Base-by-base conservation (phyloP, 2,797 vertebrate species). In the Dipus sagitta region DNA sequence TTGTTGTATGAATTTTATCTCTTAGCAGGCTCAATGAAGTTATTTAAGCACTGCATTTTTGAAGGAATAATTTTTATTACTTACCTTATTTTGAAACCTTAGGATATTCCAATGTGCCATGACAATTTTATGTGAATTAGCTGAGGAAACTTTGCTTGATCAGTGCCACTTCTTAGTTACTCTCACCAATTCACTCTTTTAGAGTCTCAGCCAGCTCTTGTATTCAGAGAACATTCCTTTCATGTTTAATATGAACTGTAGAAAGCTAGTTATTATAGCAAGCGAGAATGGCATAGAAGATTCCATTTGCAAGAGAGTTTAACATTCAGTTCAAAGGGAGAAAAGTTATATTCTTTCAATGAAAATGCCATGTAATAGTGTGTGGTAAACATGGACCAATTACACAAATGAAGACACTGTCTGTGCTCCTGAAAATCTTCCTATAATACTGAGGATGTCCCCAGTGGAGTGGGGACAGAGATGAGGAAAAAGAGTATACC, bases 171-270 rank as follows among this genome's bases (percentile, higher is more conserved):
- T 1, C 23, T 18, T 30, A 5, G 11, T 47, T 47, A 47, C 11
- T 52, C 8, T 34, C 2, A 3, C 2, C 18, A 3, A 0, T 9
- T 21, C 32, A 7, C 1, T 4, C 11, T 18, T 20, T 90, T 60
- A 62, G 42, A 88, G 47, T 2, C 1, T 76, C 3, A 80, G n/a
- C 0, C 28, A 1, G 20, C 30, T 38, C 6, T 77, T 84, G 75
- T 6, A 52, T 90, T 81, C 18, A 86, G 54, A 72, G 86, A 74
- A 78, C 17, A 2, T 62, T 88, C 2, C 6, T 4, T 72, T 62
- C 62, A 17, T 80, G 0, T 88, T 71, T 70, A 70, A 60, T 3
- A 58, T 34, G 17, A 12, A 47, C 12, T 24, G 4, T 21, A 68
- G 23, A 38, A 87, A 11, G 7, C 18, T 67, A 34, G 28, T 32